Evolutionary conservation across 2,113 vertebrate species (phyloP).

Genomic region (Panthera tigris): DNA sequence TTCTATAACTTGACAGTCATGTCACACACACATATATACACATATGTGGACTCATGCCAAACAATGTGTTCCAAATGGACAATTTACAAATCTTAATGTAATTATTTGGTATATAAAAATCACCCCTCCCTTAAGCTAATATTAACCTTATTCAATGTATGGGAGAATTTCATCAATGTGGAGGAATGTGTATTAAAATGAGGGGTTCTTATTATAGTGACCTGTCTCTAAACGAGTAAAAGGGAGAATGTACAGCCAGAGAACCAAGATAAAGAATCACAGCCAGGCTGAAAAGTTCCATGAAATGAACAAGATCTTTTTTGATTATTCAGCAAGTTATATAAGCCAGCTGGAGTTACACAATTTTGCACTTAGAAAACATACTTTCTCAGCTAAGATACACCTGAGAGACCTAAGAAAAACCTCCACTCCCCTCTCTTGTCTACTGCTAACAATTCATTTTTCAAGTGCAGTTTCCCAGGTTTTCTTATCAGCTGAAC

Average conservation of each 20-base stretch:
- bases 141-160: not conserved
- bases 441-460: not conserved
- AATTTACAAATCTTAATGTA: not conserved
- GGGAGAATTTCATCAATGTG: not conserved
- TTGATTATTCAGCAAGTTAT: not conserved
- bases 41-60: not conserved
- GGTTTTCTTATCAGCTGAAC: not conserved
- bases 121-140: not conserved
- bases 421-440: not conserved
- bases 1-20: slow-evolving; percentile 46
- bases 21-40: not conserved
- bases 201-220: not conserved
- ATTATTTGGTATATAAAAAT: slow-evolving; percentile 20
- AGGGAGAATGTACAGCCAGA: not conserved
- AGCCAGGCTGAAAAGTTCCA: not conserved
- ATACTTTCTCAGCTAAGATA: slow-evolving; percentile 9
- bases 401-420: not conserved
- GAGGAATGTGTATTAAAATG: not conserved
- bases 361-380: not conserved
- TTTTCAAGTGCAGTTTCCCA: not conserved
- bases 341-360: not conserved
- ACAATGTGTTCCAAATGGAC: not conserved
- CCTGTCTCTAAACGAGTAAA: not conserved
- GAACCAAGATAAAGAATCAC: not conserved
- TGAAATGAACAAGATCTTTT: not conserved